Evolutionary conservation across 2,113 vertebrate genomes (phyloP).

Genomic region (Ovis aries): ARS-UI_Ramb_v3.0 NC_056063.1:76282001-76282500

Average conservation of each 20-base stretch:
- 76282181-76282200: background rate
- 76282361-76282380: background rate
- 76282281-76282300: background rate
- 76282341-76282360: background rate
- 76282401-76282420: background rate
- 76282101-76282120: background rate
- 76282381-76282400: background rate
- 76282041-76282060: background rate
- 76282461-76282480: background rate
- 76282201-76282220: background rate
- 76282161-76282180: background rate
- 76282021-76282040: background rate
- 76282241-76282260: background rate
- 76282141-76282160: background rate
- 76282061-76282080: background rate
- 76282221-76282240: background rate
- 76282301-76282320: background rate
- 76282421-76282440: background rate
- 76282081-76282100: background rate
- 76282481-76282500: background rate
- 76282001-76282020: background rate
- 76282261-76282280: background rate
- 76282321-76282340: background rate
- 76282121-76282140: background rate
- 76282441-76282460: background rate